Evolutionary conservation across 2,888 invertebrate species (phyloP), one percentile per base, ranked within the genome.

Genomic region (Hirtodrosophila cameraria): DNA sequence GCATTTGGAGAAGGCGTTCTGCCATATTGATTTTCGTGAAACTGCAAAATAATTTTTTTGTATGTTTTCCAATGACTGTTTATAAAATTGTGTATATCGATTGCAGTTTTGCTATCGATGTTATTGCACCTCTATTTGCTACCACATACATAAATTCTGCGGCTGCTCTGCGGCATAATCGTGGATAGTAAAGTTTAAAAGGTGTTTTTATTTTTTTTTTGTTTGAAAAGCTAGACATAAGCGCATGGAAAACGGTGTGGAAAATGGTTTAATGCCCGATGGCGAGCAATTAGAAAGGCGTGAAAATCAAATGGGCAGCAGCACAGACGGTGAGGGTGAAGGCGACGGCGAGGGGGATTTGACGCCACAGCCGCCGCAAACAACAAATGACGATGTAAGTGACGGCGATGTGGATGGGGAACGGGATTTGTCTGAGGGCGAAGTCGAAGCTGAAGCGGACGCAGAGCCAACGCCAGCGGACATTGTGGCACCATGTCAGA

Each of bases 181-280:
- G 79, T 61, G 52, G 39, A 75, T 57, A 61, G 75, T 61, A 54
- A 59, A 59, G 39, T 61, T 61, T 59, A 15, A 28, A 53, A 67
- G 41, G 57, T 30, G 48, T 64, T 68, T 60, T 67, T 59, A 59
- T 58, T 64, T 68, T 60, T 67, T 59, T 62, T 58, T 43, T 18
- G 8, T 18, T n/a, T n/a, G n/a, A 57, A 63, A 42, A 30, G 42
- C 38, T 50, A 58, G 73, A 71, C 58, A 39, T 39, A 63, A 59
- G 58, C 75, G 78, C 61, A 81, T 81, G 81, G 83, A 87, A 73
- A 81, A 81, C 87, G 80, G 84, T 52, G 77, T 83, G 69, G 87
- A 87, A 81, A 75, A 74, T 53, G 69, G 76, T 54, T 54, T 78
- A 61, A 75, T 86, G 88, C 79, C 86, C 55, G 87, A 86, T 45